Percentiles rank a stretch among this genome's conserved stretches.
Conservation (phyloP, 2,113 vertebrate genomes). For the Columba livia region DNA sequence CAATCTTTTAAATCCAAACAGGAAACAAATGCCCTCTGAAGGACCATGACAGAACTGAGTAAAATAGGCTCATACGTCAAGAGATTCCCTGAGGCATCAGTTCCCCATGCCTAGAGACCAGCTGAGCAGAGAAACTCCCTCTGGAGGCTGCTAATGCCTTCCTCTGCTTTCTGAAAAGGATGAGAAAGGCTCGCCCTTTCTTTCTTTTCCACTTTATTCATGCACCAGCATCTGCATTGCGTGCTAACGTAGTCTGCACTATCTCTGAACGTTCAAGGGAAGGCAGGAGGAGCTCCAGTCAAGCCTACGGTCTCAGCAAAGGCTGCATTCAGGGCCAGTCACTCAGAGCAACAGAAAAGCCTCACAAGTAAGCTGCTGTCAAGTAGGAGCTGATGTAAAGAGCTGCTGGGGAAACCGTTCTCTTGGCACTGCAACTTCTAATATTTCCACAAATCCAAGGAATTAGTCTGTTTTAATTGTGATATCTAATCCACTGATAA, state of each 20-base stretch:
- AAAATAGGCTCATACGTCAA: background rate
- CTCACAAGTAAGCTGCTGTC: background rate
- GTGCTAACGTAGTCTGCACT: background rate
- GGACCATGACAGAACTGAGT: background rate
- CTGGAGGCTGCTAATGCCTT: conserved; percentile 44
- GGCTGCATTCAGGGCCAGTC: background rate
- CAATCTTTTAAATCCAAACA: background rate
- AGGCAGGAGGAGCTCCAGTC: conserved; percentile 41
- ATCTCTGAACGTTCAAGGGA: background rate
- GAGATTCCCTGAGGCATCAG: conserved; percentile 9
- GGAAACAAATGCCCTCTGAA: background rate
- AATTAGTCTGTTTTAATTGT: background rate
- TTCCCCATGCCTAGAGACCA: background rate
- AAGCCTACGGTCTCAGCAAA: background rate
- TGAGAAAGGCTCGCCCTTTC: background rate
- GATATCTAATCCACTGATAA: background rate
- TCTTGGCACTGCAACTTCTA: background rate
- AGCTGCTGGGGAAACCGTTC: conserved; percentile 10
- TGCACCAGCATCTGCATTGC: conserved; percentile 40
- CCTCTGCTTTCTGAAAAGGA: conserved; percentile 6
- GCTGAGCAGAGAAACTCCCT: conserved; percentile 53
- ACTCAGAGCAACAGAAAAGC: background rate
- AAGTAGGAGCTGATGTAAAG: background rate
- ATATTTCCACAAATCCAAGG: background rate
- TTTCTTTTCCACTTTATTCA: conserved; percentile 14